Base-by-base conservation (phyloP, 2,797 vertebrate species). In the Simalia tracyae region DNA sequence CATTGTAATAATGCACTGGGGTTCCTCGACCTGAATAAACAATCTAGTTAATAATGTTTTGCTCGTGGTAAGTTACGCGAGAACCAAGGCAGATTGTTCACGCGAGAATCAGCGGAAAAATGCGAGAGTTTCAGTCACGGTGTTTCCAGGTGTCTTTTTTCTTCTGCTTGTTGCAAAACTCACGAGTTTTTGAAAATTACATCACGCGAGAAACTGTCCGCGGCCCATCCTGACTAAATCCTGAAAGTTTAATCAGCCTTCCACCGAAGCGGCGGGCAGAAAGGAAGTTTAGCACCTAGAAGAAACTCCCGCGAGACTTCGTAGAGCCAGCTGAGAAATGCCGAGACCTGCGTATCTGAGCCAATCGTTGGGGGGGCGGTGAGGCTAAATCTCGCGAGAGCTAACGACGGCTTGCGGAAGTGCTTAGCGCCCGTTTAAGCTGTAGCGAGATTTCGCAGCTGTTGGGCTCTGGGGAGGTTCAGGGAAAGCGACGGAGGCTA, bases 271-370 rank as follows among this genome's bases (percentile, higher is more conserved):
- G 2, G 7, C 54, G 28, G 17, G 19, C 3, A 4, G 31, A 50
- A 64, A 76, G 15, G 1, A 59, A 19, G 14, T 5, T 1, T 28
- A 6, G 36, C 22, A 5, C 3, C 6, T 1, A 15, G 26, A 36
- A 8, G 36, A 26, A 89, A 36, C n/a, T 90, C 88, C n/a, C 89
- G 89, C 88, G 89, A 90, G 89, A 90, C 4, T 17, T 57, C 9
- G 46, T n/a, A 28, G 46, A 4, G 19, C 11, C 12, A 7, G 8
- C 26, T 19, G 28, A 59, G 19, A 76, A 86, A 61, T n/a, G 54
- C 28, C 64, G 89, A 87, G 89, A 76, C 24, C 9, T 36, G 76
- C 9, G 22, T 64, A 17, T 26, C 36, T 12, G 2, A 57, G 24
- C 12, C 1, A n/a, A 84, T 14, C 28, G 5, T 50, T 19, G 22